Evolutionary conservation across 2,888 invertebrate species (phyloP), one percentile per base, ranked within the genome.

Genomic region (Onthophagus sagittarius): DNA sequence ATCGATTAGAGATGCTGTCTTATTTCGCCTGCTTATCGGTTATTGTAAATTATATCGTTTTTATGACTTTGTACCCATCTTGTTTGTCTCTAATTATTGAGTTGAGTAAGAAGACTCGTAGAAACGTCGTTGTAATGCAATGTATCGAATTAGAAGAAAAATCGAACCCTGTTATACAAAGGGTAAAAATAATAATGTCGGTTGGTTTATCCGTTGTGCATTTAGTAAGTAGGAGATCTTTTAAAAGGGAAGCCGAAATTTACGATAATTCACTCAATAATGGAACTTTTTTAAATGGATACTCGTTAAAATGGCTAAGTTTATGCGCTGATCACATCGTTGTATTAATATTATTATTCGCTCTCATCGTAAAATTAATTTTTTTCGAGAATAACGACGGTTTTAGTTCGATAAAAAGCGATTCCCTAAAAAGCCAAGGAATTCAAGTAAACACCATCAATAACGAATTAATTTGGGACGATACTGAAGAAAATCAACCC

Each of bases 101-200:
- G 88, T 89, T 92, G 82, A 81, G 81, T 0, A 78, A 79, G 76
- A 75, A 67, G 65, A 79, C 80, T 5, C 81, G 81, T 77, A 80
- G 81, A 69, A 73, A 65, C 5, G 72, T 71, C 13, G 78, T 78
- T 64, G 78, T 78, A 15, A 80, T 80, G 62, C 80, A 78, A 75
- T 75, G 79, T 39, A 88, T 91, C 71, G 93, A 94, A 82, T 90
- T 91, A 72, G 94, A 94, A 81, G 91, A 95, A 78, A 95, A 95
- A 83, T 93, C 94, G 0, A 97, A 97, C 86, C 97, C 97, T 5
- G 96, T 97, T 4, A 93, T 95, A 23, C 96, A 97, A 84, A 89
- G 97, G 75, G 96, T 98, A 0, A 98, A 98, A 86, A 90, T 97
- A 82, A 97, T 98, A 71, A 97, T 97, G 97, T 96, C 96, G 15